Conservation (phyloP, 1,140 invertebrate species). For the Sinonovacula constricta region DNA sequence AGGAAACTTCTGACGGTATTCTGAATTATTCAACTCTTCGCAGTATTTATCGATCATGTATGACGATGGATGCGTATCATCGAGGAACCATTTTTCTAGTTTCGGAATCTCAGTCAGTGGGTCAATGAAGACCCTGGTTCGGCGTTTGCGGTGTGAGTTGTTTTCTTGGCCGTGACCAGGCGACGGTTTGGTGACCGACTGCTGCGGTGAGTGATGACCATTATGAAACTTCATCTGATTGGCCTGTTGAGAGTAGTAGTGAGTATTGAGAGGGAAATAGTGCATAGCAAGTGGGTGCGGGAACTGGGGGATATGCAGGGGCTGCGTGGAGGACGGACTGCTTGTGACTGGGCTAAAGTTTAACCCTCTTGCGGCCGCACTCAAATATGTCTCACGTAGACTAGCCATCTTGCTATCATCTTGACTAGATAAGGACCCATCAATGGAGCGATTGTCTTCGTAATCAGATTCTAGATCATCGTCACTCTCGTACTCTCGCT, state of each 20-base stretch:
- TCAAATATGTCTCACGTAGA: conserved; percentile 31
- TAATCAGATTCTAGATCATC: conserved; percentile 60
- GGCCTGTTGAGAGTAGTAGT: conserved; percentile 67
- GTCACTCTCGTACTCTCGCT: conserved; percentile 43
- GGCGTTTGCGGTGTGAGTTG: conserved; percentile 82
- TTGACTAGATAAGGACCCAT: conserved; percentile 65
- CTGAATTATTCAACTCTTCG: conserved; percentile 95
- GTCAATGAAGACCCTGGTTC: conserved; percentile 99
- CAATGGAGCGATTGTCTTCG: conserved; percentile 53
- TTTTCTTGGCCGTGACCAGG: conserved; percentile 46
- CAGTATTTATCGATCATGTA: conserved; percentile 98
- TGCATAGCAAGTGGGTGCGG: conserved; percentile 72
- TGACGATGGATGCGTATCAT: conserved; percentile 98
- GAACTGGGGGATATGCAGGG: conserved; percentile 72
- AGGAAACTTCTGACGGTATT: conserved; percentile 95
- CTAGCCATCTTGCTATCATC: conserved; percentile 46
- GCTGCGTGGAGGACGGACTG: conserved; percentile 57
- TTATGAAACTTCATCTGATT: conserved; percentile 50
- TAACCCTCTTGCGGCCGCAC: conserved; percentile 30
- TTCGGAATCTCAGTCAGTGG: conserved; percentile 98
- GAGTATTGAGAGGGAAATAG: conserved; percentile 72
- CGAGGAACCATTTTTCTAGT: conserved; percentile 97
- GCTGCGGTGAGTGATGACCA: conserved; percentile 54
- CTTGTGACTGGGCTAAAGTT: conserved; percentile 35
- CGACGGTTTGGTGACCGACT: conserved; percentile 45